These are phyloP conservation scores for Mus spicilegus DNA, from an alignment of 2,113 vertebrate species.

Conservation along the genomic window DNA sequence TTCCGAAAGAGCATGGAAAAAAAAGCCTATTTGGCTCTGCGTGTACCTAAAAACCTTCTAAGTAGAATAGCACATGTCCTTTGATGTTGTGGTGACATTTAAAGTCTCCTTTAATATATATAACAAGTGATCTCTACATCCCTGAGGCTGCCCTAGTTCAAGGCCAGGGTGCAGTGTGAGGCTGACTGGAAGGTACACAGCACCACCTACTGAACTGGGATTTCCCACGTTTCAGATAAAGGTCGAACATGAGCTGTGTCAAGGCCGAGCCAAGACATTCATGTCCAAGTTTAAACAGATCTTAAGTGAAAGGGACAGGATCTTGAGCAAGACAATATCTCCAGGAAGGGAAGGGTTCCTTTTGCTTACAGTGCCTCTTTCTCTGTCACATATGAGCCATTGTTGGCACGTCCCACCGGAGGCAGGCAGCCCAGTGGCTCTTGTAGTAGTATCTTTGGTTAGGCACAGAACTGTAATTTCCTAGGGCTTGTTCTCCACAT, in stretches of 20 bases:
- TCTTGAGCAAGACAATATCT: neutral
- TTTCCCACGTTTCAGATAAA: neutral
- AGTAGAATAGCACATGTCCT: neutral
- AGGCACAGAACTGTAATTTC: neutral
- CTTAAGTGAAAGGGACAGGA: neutral
- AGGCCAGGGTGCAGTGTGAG: neutral
- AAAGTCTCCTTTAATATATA: neutral
- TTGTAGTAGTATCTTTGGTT: neutral
- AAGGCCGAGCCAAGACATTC: neutral
- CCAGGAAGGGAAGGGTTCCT: neutral
- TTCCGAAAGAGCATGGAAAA: neutral
- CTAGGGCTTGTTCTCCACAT: neutral
- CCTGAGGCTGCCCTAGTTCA: neutral
- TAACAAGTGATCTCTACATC: neutral
- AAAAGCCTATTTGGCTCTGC: neutral
- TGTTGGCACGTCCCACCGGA: rapidly evolving
- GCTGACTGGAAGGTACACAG: conserved; percentile 67
- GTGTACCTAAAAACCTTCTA: neutral
- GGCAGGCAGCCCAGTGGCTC: neutral
- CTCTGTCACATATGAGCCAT: neutral
- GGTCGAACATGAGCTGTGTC: neutral
- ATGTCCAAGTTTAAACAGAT: neutral
- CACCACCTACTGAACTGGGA: conserved; percentile 73
- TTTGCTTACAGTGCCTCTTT: neutral
- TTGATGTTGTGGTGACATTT: neutral